phyloP scores from a whole-genome alignment of 2,888 invertebrate species.

The Ariolimax columbianus region DNA sequence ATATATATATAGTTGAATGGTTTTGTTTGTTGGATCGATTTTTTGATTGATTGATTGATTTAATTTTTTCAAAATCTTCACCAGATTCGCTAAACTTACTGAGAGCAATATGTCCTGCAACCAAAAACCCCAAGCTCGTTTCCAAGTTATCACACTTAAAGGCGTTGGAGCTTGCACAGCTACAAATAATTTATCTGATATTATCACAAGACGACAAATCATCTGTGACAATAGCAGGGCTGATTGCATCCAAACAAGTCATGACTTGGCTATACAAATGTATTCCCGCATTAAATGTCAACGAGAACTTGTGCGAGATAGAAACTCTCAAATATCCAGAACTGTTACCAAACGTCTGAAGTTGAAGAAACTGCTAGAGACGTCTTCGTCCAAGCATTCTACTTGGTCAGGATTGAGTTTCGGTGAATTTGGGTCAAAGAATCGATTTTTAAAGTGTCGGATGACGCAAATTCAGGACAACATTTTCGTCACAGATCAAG shows the following conservation, averaged over 20 bases:
- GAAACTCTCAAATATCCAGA: not conserved
- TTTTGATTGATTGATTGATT: no score
- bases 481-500: not conserved
- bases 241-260: not conserved
- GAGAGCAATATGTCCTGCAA: not conserved
- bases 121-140: not conserved
- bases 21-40: no score
- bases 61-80: not conserved
- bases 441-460: not conserved
- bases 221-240: not conserved
- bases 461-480: not conserved
- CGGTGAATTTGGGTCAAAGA: not conserved
- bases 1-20: no score
- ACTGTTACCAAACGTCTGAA: not conserved
- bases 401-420: not conserved
- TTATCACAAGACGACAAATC: not conserved
- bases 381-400: not conserved
- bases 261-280: not conserved
- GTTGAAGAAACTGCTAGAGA: not conserved
- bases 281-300: not conserved
- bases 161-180: not conserved
- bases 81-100: not conserved
- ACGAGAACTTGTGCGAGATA: not conserved
- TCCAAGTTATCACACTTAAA: not conserved
- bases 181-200: not conserved